Evolutionary conservation across 2,113 vertebrate species (phyloP).

Genomic region (Notarius lentiginosus): DNA sequence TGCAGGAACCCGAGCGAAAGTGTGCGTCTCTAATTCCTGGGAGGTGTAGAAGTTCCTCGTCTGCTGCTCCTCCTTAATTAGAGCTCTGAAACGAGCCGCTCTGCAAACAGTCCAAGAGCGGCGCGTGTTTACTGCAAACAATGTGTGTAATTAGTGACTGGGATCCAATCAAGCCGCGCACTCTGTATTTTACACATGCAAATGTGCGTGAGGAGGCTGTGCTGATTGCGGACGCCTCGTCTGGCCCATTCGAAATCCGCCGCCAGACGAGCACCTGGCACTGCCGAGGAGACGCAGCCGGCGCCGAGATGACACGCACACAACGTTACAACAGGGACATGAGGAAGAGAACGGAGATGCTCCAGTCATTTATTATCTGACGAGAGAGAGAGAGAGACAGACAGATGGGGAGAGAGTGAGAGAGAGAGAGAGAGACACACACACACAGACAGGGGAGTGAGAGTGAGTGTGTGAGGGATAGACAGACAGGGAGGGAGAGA

Average conservation of each 20-base stretch:
- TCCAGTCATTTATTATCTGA: no score
- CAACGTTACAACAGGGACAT: conserved; percentile 48
- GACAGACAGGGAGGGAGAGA: no score
- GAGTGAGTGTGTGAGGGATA: no score
- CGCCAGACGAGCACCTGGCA: conserved; percentile 76
- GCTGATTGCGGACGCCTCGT: conserved; percentile 73
- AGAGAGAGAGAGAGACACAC: background rate
- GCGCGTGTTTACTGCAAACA: conserved; percentile 78
- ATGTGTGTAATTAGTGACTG: conserved; percentile 77
- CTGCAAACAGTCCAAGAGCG: conserved; percentile 75
- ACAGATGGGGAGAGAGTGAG: conserved; percentile 12
- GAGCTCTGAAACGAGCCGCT: conserved; percentile 62
- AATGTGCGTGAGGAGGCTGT: conserved; percentile 66
- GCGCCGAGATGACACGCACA: background rate
- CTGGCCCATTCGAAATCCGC: conserved; percentile 63
- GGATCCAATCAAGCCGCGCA: conserved; percentile 73
- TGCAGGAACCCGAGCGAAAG: background rate
- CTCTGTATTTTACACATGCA: conserved; percentile 74
- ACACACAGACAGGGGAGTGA: no score
- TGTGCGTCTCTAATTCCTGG: background rate
- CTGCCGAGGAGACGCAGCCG: conserved; percentile 27
- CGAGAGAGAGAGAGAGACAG: background rate
- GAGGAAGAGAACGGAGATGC: conserved; percentile 46
- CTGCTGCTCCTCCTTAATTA: conserved; percentile 67
- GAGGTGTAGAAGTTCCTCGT: conserved; percentile 42